Evolutionary conservation across 2,113 vertebrate genomes (phyloP), one percentile per base, ranked within the genome.

Genomic region (Rhombomys opimus): DNA sequence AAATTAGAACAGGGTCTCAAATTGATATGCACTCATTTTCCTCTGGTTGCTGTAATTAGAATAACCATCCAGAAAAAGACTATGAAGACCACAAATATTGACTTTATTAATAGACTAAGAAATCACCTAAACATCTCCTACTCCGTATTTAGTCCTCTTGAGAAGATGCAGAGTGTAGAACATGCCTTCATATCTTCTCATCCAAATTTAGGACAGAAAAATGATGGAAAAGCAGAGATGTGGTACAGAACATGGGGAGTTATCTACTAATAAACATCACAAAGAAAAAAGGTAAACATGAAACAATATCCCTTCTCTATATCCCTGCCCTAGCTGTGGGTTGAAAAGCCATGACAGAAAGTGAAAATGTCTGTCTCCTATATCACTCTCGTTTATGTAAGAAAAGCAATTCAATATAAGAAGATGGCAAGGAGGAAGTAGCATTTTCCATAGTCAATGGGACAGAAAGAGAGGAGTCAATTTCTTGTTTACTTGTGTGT

Each of bases 301-400:
- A 30, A 27, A 85, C 59, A 85, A 5, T 23, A 85, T 9, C 2
- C 0, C 61, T 11, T 38, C 23, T 14, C 61, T 23, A 5, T 23
- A 85, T 9, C 2, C 0, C 61, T 11, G 4, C 54, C 57, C 54
- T 50, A 30, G 8, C 84, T 77, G 12, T 75, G 92, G n/a, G 12
- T 57, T 82, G 57, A 52, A 96, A 95, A 76, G 2, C 50, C 87
- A 50, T 32, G 67, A 91, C 12, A 87, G 7, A 87, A 87, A 81
- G 61, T 96, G 32, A 93, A 95, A 90, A 87, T 87, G 17, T 15
- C 52, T 88, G 65, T 27, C 54, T 2, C 30, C 22, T 15, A 5
- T 10, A 67, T 63, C 77, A 85, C 13, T 57, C 10, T 81, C 50
- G 73, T 25, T 73, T 80, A 65, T 50, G 68, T 68, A 80, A 15